Conservation (phyloP, 2,888 invertebrate genomes). For the Melanotus villosus region DNA sequence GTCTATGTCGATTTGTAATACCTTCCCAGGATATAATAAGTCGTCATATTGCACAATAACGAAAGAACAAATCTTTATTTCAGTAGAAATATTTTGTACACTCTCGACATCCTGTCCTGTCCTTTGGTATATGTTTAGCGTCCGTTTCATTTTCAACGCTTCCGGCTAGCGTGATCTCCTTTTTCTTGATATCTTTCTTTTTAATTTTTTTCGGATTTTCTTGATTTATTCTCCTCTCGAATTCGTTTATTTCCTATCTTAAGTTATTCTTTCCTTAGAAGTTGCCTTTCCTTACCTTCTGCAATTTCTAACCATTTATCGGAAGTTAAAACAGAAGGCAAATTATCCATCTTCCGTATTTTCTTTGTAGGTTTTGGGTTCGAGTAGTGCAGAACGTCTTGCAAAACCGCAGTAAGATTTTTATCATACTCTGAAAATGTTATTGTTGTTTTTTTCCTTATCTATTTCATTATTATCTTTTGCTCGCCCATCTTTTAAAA, state of each 20-base stretch:
- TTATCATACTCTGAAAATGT: no score
- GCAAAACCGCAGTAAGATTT: constrained; percentile 2
- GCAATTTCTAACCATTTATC: constrained; percentile 10
- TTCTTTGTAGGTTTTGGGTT: constrained; percentile 1
- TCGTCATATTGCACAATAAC: constrained; percentile 10
- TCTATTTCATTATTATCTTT: background rate
- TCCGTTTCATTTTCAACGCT: background rate
- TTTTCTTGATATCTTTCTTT: background rate
- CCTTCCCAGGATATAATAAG: constrained; percentile 8
- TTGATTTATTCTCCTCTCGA: constrained; percentile 1
- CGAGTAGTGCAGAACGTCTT: constrained; percentile 1
- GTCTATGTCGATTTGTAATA: constrained; percentile 16
- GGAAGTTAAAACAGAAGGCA: background rate
- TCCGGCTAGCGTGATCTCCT: background rate
- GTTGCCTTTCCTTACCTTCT: background rate
- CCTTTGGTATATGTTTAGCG: background rate
- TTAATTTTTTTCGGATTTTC: background rate
- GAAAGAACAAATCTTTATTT: constrained; percentile 6
- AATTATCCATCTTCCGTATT: background rate
- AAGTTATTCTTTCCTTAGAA: constrained; percentile 4
- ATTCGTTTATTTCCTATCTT: background rate
- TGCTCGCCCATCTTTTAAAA: background rate
- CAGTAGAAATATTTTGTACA: background rate
- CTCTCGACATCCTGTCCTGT: background rate
- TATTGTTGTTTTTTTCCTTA: background rate